phyloP scores from a whole-genome alignment of 1,140 invertebrate species.

The Linepithema humile region DNA sequence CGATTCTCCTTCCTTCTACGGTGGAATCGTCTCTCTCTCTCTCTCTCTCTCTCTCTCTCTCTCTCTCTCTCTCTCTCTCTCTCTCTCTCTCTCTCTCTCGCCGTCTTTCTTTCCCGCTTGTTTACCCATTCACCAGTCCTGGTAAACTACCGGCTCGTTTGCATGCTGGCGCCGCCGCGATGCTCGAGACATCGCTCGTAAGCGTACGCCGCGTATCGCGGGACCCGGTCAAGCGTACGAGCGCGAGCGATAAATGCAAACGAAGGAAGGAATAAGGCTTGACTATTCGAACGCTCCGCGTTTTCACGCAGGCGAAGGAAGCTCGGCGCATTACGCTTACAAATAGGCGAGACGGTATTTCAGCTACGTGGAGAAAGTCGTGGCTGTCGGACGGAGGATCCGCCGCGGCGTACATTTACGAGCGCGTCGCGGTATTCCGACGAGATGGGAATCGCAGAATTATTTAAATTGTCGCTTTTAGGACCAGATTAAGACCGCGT shows the following conservation, averaged over 20 bases:
- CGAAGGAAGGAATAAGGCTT: constrained; percentile 41
- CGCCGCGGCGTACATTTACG: not conserved
- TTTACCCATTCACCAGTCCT: not conserved
- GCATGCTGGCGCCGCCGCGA: constrained; percentile 61
- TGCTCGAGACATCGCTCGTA: constrained; percentile 51
- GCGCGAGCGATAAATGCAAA: constrained; percentile 61
- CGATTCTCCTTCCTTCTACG: constrained; percentile 28
- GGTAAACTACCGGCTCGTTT: constrained; percentile 56
- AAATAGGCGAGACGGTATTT: constrained; percentile 19
- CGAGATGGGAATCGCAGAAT: constrained; percentile 43
- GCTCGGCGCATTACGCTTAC: not conserved
- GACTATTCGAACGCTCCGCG: not conserved
- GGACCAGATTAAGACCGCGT: not conserved
- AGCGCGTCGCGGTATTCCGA: not conserved
- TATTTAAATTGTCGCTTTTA: constrained; percentile 43
- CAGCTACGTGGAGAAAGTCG: constrained; percentile 9
- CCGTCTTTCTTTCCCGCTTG: not conserved
- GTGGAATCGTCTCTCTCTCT: not conserved
- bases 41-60: too few species aligned
- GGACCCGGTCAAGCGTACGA: constrained; percentile 57
- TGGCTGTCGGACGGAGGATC: not conserved
- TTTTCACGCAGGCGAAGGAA: constrained; percentile 24
- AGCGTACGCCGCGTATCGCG: not conserved
- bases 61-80: too few species aligned
- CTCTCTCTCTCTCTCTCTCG: not conserved